phyloP scores from a whole-genome alignment of 1,140 invertebrate species.

The Drosophila watanabei region DNA sequence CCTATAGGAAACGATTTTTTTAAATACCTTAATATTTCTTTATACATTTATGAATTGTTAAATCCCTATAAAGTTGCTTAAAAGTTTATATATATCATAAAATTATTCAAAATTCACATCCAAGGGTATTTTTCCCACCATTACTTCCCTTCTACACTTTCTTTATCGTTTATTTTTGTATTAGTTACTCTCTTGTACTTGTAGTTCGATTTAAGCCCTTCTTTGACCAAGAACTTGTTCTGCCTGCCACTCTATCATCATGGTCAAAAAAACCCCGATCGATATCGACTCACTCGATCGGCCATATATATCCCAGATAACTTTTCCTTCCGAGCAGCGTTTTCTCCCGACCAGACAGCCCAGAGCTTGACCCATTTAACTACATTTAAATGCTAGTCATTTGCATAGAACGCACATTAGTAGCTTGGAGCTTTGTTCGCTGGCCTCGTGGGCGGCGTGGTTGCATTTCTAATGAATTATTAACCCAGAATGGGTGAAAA shows the following conservation, averaged over 20 bases:
- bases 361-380: conserved; percentile 69
- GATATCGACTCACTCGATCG: neutral
- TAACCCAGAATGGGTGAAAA: conserved; percentile 68
- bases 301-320: conserved; percentile 12
- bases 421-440: conserved; percentile 8
- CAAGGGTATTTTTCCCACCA: neutral
- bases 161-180: neutral
- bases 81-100: neutral
- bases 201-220: conserved; percentile 1
- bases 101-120: neutral
- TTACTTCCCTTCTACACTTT: neutral
- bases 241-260: conserved; percentile 2
- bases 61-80: neutral
- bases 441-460: conserved; percentile 24
- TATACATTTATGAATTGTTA: neutral
- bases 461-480: conserved; percentile 76
- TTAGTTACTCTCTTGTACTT: conserved; percentile 1
- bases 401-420: conserved; percentile 55
- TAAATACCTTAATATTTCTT: no score
- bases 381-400: conserved; percentile 61
- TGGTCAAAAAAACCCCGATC: conserved; percentile 2
- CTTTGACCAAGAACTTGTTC: conserved; percentile 41
- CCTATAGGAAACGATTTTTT: no score
- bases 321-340: conserved; percentile 24
- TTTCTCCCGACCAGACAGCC: conserved; percentile 21